Conservation (phyloP, 2,888 invertebrate species). For the Ectobius pallidus region DNA sequence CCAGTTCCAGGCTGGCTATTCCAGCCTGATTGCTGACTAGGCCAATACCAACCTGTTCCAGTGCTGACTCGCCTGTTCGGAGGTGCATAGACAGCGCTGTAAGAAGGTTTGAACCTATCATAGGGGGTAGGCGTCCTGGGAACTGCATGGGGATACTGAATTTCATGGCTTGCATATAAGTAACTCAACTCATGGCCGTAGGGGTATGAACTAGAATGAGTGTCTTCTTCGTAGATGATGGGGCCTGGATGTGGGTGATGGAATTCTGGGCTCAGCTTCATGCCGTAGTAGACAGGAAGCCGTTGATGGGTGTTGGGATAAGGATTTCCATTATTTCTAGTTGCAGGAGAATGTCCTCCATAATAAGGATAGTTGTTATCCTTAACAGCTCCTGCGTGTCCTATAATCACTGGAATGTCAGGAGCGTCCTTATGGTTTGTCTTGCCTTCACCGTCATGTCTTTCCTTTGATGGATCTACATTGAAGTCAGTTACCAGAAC, state of each 20-base stretch:
- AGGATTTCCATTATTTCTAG: too few species aligned
- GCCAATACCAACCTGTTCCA: too few species aligned
- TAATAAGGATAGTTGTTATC: not conserved
- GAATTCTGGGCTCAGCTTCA: not conserved
- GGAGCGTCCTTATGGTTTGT: not conserved
- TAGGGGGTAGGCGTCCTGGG: not conserved
- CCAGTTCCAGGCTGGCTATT: too few species aligned
- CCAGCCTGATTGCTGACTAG: too few species aligned
- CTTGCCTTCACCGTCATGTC: not conserved
- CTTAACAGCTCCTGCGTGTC: not conserved
- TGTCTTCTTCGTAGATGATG: not conserved
- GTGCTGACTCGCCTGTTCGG: not conserved
- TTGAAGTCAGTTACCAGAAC: conserved; percentile 6
- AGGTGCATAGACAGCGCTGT: not conserved
- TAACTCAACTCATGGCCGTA: too few species aligned
- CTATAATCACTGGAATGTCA: conserved; percentile 1
- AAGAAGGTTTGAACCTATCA: not conserved
- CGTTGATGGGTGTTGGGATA: too few species aligned
- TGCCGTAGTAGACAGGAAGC: not conserved
- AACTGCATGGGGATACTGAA: not conserved
- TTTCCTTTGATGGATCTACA: not conserved
- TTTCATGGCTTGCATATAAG: too few species aligned
- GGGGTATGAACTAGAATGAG: not conserved
- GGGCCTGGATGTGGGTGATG: not conserved
- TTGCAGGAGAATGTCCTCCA: not conserved